Base-by-base conservation (phyloP, 2,888 invertebrate species). In the Machimus rusticus region DNA sequence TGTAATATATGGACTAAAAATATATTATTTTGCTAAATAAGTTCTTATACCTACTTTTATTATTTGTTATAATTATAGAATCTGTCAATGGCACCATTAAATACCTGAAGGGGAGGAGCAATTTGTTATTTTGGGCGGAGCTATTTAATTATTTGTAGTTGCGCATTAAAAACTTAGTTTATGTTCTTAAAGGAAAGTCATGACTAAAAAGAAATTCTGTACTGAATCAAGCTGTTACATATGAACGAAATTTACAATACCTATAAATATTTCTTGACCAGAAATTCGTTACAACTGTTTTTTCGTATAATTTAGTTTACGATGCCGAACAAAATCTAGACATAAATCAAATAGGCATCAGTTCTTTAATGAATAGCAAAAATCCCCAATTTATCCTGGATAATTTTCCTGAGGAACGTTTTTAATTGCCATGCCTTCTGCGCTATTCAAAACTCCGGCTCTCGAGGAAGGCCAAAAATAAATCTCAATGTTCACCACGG, bases 381-480 rank as follows among this genome's bases (percentile, higher is more conserved):
- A 76, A 76, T 76, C n/a, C 5, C 28, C 46, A 81, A 37, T 51
- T 81, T 81, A 66, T 81, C 51, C 43, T 55, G 31, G 51, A 81
- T 81, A 81, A 81, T 51, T 81, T 51, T 81, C 81, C 66, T 23
- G 12, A 81, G 31, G n/a, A 51, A 28, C 51, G 19, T 46, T 46
- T 81, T 81, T 81, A 81, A 81, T 81, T 81, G 46, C 51, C 31
- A 23, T 51, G 55, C 81, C 28, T 81, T 81, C 55, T 55, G 81
- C 19, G 81, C 81, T 51, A 51, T 55, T 31, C 81, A 81, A 81
- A 81, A 76, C 66, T 51, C 79, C 14, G 16, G 3, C 43, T 46
- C 43, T 46, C 55, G n/a, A 16, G 81, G 55, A 81, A 81, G 55
- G 51, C 55, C 81, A 51, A n/a, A 39, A 57, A 66, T 84, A 84